A percentile compares a stretch with the other conserved stretches of the same genome.
Evolutionary conservation across 2,797 vertebrate genomes (phyloP).

Genomic region (Cephalopachus bancanus): DNA sequence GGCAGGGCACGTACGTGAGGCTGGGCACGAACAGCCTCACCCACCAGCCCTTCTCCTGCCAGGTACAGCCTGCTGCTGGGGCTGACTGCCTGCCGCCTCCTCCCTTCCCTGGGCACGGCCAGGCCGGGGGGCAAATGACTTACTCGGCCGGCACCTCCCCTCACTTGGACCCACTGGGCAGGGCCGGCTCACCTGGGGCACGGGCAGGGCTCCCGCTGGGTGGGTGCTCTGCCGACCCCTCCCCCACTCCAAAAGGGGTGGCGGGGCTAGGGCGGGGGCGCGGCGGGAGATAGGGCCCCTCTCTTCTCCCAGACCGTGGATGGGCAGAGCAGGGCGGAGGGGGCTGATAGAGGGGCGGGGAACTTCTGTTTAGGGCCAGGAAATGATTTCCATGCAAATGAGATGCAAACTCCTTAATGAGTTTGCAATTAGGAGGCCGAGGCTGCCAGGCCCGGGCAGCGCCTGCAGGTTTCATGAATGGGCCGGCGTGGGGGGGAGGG

Average conservation of each 20-base stretch:
- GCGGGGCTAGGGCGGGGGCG: neutral
- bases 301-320: neutral
- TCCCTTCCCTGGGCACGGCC: slow-evolving; percentile 70
- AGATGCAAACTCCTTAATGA: slow-evolving; percentile 83
- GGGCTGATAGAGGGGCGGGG: neutral
- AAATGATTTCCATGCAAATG: slow-evolving; percentile 82
- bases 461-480: slow-evolving; percentile 89
- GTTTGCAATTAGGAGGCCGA: slow-evolving; percentile 81
- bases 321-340: neutral
- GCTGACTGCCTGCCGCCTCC: slow-evolving; percentile 70
- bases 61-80: slow-evolving; percentile 77
- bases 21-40: slow-evolving; percentile 80
- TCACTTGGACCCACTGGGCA: slow-evolving; percentile 62
- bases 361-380: slow-evolving; percentile 63
- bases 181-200: slow-evolving; percentile 72
- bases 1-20: slow-evolving; percentile 78
- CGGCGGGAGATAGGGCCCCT: neutral
- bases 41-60: slow-evolving; percentile 78
- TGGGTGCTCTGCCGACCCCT: slow-evolving; percentile 50
- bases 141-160: slow-evolving; percentile 57
- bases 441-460: slow-evolving; percentile 84
- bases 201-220: slow-evolving; percentile 28
- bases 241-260: neutral
- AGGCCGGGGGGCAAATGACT: slow-evolving; percentile 81
- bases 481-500: slow-evolving; percentile 75